Evolutionary conservation across 53 echinoderm and acorn worm species (phyloP), one percentile per base, ranked within the genome.

Genomic region (Zoroaster sp.): DNA sequence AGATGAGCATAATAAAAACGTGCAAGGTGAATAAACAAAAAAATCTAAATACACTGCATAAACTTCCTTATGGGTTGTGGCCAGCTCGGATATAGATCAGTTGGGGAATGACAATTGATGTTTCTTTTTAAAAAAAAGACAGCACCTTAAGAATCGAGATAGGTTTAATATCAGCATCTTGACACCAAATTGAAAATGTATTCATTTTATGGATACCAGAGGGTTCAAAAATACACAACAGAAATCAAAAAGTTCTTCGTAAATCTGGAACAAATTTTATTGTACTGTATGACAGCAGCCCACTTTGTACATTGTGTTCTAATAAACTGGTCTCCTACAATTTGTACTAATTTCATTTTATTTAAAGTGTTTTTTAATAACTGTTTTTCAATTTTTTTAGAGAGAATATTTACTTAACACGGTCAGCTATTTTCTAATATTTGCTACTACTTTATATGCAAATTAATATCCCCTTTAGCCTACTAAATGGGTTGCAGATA

Each of bases 301-400:
- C 85, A 37, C n/a, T 85, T 70, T 85, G 85, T 85, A 85, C 85
- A 85, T 32, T 35, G n/a, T 9, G 85, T 67, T 20, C n/a, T 40
- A 34, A 45, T 69, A 71, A 47, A 30, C 21, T 36, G 18, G 71
- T 28, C 35, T 85, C 66, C 28, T 83, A 83, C 83, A 83, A 83
- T 18, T 54, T 83, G 83, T 18, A 18, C 14, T 44, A 66, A 69
- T 66, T 83, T 49, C 31, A 28, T 3, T 51, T 47, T 31, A 11
- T 49, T 44, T 74, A 1, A 5, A n/a, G 20, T 73, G 18, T 23
- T 23, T 41, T 42, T 12, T 0, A 0, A 4, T 34, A 31, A 46
- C 25, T 77, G 21, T 52, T 77, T 25, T 49, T 51, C 31, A 32
- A 35, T 30, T 33, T 33, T 77, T 20, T 59, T 55, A 59, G 11